These are phyloP conservation scores for Drosophila borealis DNA, from an alignment of 2,888 invertebrate species.

Conservation along the genomic window DNA sequence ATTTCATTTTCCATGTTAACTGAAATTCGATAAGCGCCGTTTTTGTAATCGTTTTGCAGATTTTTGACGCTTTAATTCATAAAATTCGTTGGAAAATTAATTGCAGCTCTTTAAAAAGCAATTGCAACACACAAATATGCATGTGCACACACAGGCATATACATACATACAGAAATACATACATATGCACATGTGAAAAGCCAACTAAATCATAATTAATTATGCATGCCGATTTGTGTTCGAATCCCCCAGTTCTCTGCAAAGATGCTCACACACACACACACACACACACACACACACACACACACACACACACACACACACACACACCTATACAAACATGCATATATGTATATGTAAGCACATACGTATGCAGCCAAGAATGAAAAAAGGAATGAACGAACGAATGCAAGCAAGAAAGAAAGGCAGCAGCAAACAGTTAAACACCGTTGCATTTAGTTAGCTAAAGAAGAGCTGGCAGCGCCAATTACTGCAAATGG, in stretches of 20 bases:
- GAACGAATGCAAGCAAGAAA: conserved; percentile 31
- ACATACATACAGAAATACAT: not conserved
- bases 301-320: not conserved
- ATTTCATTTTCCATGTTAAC: conserved; percentile 52
- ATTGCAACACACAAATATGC: conserved; percentile 40
- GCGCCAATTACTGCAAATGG: conserved; percentile 75
- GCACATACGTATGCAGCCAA: conserved; percentile 8
- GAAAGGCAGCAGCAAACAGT: conserved; percentile 53
- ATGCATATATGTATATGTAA: not conserved
- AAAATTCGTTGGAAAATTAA: conserved; percentile 62
- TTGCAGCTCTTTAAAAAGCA: conserved; percentile 52
- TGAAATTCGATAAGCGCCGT: conserved; percentile 63
- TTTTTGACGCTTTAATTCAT: conserved; percentile 26
- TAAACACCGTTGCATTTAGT: conserved; percentile 60
- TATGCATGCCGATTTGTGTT: conserved; percentile 57
- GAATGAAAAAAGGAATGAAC: conserved; percentile 20
- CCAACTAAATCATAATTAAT: conserved; percentile 58
- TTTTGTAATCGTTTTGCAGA: conserved; percentile 26
- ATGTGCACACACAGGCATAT: not conserved
- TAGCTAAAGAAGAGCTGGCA: conserved; percentile 36
- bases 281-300: too few species aligned
- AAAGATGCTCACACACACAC: not conserved
- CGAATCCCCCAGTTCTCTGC: conserved; percentile 13
- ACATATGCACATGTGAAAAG: conserved; percentile 8
- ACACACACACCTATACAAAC: too few species aligned